phyloP scores from a whole-genome alignment of 2,888 invertebrate species.

The Helicoverpa assulta region DNA sequence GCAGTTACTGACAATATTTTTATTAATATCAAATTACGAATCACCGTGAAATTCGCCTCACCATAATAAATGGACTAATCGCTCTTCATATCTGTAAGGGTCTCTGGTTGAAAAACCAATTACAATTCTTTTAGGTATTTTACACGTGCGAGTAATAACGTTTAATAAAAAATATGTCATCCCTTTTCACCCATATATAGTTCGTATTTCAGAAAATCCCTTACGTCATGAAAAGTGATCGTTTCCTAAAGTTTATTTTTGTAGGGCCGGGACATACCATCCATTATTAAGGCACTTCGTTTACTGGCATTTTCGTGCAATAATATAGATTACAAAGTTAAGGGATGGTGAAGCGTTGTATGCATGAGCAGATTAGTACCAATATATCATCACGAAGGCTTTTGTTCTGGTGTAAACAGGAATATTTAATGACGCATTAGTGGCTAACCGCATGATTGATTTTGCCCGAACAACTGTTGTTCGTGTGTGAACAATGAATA shows the following conservation, averaged over 20 bases:
- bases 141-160: constrained; percentile 29
- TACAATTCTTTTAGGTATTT: constrained; percentile 26
- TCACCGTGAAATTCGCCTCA: too few relatives aligned
- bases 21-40: background rate
- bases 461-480: constrained; percentile 35
- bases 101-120: background rate
- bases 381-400: constrained; percentile 23
- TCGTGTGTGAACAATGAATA: constrained; percentile 38
- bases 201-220: constrained; percentile 56
- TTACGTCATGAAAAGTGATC: constrained; percentile 45
- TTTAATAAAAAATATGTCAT: constrained; percentile 52
- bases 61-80: background rate
- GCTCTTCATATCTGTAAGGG: background rate
- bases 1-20: background rate
- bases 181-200: constrained; percentile 53
- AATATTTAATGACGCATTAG: constrained; percentile 43
- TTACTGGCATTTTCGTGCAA: constrained; percentile 24
- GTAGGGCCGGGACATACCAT: constrained; percentile 20
- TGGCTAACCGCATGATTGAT: constrained; percentile 34
- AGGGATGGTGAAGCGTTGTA: constrained; percentile 11
- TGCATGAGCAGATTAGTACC: constrained; percentile 33
- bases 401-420: constrained; percentile 31
- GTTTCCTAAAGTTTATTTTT: constrained; percentile 48
- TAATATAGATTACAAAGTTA: constrained; percentile 39
- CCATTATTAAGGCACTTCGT: constrained; percentile 23